Percentiles rank a stretch among this genome's conserved stretches.
These are phyloP conservation scores for Spodoptera picta DNA, from an alignment of 2,888 invertebrate species.

Conservation along the genomic window DNA sequence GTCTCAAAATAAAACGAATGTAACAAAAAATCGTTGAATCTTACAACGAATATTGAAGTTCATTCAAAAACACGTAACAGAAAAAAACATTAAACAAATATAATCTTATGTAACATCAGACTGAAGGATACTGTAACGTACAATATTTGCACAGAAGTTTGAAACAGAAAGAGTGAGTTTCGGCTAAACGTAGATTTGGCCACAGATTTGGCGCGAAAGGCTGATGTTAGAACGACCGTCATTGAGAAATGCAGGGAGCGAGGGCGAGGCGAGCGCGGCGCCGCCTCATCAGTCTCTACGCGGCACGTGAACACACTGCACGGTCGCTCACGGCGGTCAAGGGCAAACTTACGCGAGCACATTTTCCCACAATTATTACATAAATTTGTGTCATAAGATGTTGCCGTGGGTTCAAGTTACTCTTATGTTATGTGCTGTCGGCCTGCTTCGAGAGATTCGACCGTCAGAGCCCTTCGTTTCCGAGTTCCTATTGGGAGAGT, in stretches of 20 bases:
- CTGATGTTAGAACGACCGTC: slow-evolving; percentile 19
- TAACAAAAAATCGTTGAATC: no score
- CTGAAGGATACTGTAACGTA: no score
- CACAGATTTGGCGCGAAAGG: slow-evolving; percentile 29
- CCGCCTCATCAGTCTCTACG: slow-evolving; percentile 37
- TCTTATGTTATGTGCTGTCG: slow-evolving; percentile 92
- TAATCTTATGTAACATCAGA: no score
- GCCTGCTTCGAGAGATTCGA: slow-evolving; percentile 94
- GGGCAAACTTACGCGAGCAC: slow-evolving; percentile 39
- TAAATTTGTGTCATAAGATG: slow-evolving; percentile 72
- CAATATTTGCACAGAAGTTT: no score
- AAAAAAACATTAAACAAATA: no score
- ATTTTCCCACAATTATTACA: slow-evolving; percentile 44
- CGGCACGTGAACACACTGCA: slow-evolving; percentile 33
- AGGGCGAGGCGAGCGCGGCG: slow-evolving; percentile 12
- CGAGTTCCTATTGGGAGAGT: slow-evolving; percentile 92
- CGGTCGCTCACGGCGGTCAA: slow-evolving; percentile 43
- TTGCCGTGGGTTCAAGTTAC: slow-evolving; percentile 92
- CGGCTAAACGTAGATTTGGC: slow-evolving; percentile 29
- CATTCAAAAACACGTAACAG: no score
- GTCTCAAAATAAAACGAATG: no score
- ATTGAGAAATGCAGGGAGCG: slow-evolving; percentile 27
- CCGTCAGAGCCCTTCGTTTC: slow-evolving; percentile 96
- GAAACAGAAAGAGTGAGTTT: slow-evolving; percentile 6
- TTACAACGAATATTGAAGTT: no score